These are phyloP conservation scores for Acrocera orbiculus DNA, from an alignment of 2,888 invertebrate genomes.

Conservation along the genomic window DNA sequence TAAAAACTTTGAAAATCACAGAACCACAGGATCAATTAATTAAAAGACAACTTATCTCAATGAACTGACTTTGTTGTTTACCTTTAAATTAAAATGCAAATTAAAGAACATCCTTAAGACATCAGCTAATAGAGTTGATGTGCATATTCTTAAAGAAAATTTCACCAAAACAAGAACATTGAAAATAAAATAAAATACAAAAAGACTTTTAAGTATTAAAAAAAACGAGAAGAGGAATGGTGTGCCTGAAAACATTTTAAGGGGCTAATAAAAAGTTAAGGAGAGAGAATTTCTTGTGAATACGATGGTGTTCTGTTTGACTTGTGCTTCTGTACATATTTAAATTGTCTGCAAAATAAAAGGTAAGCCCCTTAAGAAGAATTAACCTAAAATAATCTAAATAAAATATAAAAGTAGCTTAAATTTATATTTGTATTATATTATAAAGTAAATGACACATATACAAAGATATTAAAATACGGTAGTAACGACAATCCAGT, in stretches of 20 bases:
- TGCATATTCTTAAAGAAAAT: neutral
- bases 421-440: neutral
- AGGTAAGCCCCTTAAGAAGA: conserved; percentile 13
- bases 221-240: neutral
- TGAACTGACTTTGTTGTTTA: conserved; percentile 10
- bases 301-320: conserved; percentile 7
- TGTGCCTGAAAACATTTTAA: neutral
- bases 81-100: conserved; percentile 13
- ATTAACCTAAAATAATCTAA: conserved; percentile 12
- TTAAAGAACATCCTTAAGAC: conserved; percentile 11
- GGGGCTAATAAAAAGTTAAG: neutral
- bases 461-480: neutral
- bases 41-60: conserved; percentile 1
- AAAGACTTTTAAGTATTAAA: neutral
- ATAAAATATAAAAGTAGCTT: conserved; percentile 12
- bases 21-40: conserved; percentile 7
- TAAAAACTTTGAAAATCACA: conserved; percentile 2
- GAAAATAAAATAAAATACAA: conserved; percentile 1
- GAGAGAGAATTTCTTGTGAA: conserved; percentile 1
- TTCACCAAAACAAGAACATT: conserved; percentile 1
- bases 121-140: conserved; percentile 7
- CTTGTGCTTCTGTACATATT: conserved; percentile 12
- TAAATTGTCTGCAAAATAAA: conserved; percentile 12
- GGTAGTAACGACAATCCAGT: neutral
- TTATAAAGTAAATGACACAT: neutral